Percentiles rank a stretch among this genome's conserved stretches.
These are phyloP conservation scores for Herminia tarsipennalis DNA, from an alignment of 2,888 invertebrate species.

Conservation along the genomic window DNA sequence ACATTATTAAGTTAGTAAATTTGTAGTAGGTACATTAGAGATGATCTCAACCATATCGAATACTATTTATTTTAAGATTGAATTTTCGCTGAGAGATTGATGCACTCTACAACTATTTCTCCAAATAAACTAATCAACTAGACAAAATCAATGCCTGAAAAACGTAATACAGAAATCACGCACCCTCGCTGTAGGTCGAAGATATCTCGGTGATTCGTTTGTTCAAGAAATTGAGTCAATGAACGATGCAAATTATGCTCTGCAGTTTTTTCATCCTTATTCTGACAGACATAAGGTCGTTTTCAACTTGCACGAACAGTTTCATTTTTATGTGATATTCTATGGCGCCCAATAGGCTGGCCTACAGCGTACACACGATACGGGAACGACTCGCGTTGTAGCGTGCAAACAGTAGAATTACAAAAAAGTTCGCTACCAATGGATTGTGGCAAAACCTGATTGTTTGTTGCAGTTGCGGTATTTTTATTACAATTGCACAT, in stretches of 20 bases:
- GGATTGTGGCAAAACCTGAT: conserved; percentile 4
- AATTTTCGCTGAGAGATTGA: not conserved
- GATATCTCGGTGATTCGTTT: conserved; percentile 51
- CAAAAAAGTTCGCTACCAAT: conserved; percentile 26
- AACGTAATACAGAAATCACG: conserved; percentile 48
- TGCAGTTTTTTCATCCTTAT: conserved; percentile 5
- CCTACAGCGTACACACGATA: conserved; percentile 44
- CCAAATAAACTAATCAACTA: conserved; percentile 27
- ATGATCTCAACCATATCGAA: not conserved
- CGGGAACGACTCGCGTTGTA: conserved; percentile 47
- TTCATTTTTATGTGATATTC: conserved; percentile 14
- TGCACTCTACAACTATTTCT: not conserved
- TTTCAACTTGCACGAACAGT: not conserved
- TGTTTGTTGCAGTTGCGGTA: conserved; percentile 8
- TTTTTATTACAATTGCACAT: too few species aligned
- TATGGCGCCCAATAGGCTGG: conserved; percentile 57
- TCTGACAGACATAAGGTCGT: not conserved
- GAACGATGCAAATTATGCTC: conserved; percentile 37
- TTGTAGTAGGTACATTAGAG: too few species aligned
- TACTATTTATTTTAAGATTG: too few species aligned
- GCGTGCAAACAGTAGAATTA: conserved; percentile 53
- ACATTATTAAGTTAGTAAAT: too few species aligned
- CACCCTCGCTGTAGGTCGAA: conserved; percentile 26
- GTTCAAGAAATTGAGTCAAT: conserved; percentile 61
- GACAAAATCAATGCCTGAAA: conserved; percentile 37